Base-by-base conservation (phyloP, 2,888 invertebrate species). In the Luffia ferchaultella region DNA sequence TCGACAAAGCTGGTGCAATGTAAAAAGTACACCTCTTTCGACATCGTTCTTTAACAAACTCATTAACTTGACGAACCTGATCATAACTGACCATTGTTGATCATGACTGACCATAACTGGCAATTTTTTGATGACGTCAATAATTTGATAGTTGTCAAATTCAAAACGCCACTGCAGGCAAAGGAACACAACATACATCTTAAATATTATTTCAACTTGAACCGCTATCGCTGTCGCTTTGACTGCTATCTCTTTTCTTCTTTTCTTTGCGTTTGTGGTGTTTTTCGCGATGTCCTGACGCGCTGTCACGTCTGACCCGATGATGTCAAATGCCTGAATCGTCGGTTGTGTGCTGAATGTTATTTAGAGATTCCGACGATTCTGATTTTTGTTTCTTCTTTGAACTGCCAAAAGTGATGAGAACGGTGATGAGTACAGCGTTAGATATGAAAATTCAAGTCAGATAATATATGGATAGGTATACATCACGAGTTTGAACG, bases 261-360 rank as follows among this genome's bases (percentile, higher is more conserved):
- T 66, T 75, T 58, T 70, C 67, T 45, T 66, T 63, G 41, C 59
- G 58, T 55, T 53, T 61, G 9, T 67, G 62, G 43, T 66, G 59
- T 54, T 67, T 67, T 48, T 62, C 60, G 47, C 57, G 57, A 52
- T 61, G 62, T 52, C 60, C 63, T 48, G 67, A 69, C 1, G 76
- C 78, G 61, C 78, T 78, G 18, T 76, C 78, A 56, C 77, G 68
- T 48, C 78, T 69, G 53, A 77, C 69, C 41, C 79, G 70, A 53
- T 82, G 77, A 73, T 83, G 83, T 83, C 83, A 83, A 76, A 83
- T 83, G 49, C 83, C 83, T 18, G 83, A 83, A 46, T 83, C 83
- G 52, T 83, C 83, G 0, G 83, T 83, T 1, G 83, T 83, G 48
- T 82, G 83, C 1, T 82, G 80, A 48, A 76, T 65, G 58, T 82